These are phyloP conservation scores for Uropetala carovei DNA, from an alignment of 2,888 invertebrate genomes.

Conservation along the genomic window DNA sequence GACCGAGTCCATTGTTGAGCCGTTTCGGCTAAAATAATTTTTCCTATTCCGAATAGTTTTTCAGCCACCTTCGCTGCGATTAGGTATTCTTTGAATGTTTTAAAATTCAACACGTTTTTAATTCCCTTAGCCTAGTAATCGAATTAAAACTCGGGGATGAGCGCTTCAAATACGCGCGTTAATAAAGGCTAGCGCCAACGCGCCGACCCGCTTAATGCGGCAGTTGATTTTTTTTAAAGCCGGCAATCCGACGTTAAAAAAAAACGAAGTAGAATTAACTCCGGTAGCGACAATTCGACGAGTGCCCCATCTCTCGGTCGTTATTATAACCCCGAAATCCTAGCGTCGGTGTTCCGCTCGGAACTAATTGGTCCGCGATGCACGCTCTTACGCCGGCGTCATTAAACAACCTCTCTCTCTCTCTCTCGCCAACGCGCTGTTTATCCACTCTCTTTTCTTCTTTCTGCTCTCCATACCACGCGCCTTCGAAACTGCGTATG, in stretches of 20 bases:
- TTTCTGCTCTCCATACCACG: not conserved
- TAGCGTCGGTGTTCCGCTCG: constrained; percentile 3
- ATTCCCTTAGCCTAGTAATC: not conserved
- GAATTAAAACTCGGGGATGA: not conserved
- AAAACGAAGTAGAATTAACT: not conserved
- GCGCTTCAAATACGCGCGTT: not conserved
- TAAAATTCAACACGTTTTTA: too few relatives aligned
- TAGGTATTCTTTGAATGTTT: too few relatives aligned
- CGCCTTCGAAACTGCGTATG: not conserved
- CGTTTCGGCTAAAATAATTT: too few relatives aligned
- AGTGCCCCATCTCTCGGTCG: constrained; percentile 14
- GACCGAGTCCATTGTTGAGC: too few relatives aligned
- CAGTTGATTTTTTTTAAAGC: not conserved
- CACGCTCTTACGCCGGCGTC: not conserved
- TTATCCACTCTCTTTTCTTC: too few relatives aligned
- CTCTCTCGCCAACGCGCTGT: too few relatives aligned
- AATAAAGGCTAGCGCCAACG: not conserved
- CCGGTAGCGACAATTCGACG: constrained; percentile 4
- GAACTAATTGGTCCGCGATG: constrained; percentile 2
- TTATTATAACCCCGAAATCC: not conserved
- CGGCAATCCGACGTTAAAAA: not conserved
- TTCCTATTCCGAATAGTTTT: too few relatives aligned
- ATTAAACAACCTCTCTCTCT: constrained; percentile 14
- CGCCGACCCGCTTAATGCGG: not conserved
- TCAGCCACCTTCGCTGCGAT: too few relatives aligned